Conservation (phyloP, 2,888 invertebrate genomes). For the Agonopterix heracliana region DNA sequence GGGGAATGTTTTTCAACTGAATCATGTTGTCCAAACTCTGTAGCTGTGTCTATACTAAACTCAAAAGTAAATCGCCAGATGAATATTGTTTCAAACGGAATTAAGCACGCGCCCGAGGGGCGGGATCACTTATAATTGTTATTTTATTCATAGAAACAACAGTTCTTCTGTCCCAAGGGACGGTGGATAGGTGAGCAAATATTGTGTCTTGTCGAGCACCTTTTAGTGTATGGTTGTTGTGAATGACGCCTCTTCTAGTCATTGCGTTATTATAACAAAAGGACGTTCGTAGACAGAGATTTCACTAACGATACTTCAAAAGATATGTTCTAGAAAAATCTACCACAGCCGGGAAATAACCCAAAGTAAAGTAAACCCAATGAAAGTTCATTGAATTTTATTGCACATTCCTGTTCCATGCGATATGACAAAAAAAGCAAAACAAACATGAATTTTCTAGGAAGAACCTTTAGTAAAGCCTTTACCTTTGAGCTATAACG, state of each 20-base stretch:
- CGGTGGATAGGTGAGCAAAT: conserved; percentile 65
- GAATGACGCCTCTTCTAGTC: conserved; percentile 16
- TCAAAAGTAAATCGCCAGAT: conserved; percentile 58
- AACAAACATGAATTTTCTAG: no score
- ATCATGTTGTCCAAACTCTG: no score
- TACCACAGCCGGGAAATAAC: no score
- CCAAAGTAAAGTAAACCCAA: no score
- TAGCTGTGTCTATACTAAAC: neutral
- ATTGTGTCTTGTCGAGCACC: conserved; percentile 64
- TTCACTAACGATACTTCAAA: neutral
- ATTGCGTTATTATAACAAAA: conserved; percentile 6
- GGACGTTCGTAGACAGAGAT: neutral
- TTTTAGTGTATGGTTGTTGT: conserved; percentile 46
- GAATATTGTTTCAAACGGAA: conserved; percentile 75
- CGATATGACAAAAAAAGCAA: no score
- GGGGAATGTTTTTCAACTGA: no score
- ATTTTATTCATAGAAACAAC: conserved; percentile 77
- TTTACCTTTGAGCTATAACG: no score
- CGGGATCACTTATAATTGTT: conserved; percentile 75
- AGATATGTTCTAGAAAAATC: no score
- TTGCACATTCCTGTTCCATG: no score
- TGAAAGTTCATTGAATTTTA: no score
- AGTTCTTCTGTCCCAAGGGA: conserved; percentile 46
- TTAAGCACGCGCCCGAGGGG: conserved; percentile 65
- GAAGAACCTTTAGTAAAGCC: no score